Evolutionary conservation across 2,888 invertebrate genomes (phyloP), one percentile per base, ranked within the genome.

Genomic region (Phytoseiulus persimilis): DNA sequence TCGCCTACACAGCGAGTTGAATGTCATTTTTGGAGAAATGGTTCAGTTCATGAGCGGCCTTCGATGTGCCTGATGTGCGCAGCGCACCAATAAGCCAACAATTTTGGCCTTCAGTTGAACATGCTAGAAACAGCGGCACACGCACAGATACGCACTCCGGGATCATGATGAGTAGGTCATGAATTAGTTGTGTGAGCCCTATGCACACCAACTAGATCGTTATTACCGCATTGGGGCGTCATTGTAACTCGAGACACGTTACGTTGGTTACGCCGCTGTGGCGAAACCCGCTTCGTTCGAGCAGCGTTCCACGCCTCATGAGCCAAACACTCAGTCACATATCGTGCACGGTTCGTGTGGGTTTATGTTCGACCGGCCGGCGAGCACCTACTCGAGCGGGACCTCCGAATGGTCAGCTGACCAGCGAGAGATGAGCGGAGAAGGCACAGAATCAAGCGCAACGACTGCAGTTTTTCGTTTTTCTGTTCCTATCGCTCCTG

Each of bases 241-340:
- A 65, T 65, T 65, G 65, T 65, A 65, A 65, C 65, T 65, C 65
- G 65, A 65, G 65, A 65, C 65, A 65, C 65, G 65, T 65, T 65
- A 65, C 65, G 65, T 65, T 65, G 65, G 65, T 65, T 65, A 65
- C 65, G 65, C 65, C 28, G 65, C 65, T 18, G 65, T 18, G 11
- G 23, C 65, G 14, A 23, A 65, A 28, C 9, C 28, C 2, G 28
- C 1, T 65, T 18, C 65, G 28, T 65, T 65, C 65, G 65, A 65
- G 18, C 65, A 65, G 28, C 65, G 65, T 65, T 65, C 65, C 65
- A 65, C 65, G 65, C 65, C 65, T 65, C 65, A 65, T 65, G 28
- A 28, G 65, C 65, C 18, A 65, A 65, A 65, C 65, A 65, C 65
- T 65, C 65, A 65, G 65, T 65, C 65, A 65, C 65, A 65, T 65